These are phyloP conservation scores for Anas platyrhynchos DNA, from an alignment of 2,113 vertebrate species.

Conservation along the genomic window DNA sequence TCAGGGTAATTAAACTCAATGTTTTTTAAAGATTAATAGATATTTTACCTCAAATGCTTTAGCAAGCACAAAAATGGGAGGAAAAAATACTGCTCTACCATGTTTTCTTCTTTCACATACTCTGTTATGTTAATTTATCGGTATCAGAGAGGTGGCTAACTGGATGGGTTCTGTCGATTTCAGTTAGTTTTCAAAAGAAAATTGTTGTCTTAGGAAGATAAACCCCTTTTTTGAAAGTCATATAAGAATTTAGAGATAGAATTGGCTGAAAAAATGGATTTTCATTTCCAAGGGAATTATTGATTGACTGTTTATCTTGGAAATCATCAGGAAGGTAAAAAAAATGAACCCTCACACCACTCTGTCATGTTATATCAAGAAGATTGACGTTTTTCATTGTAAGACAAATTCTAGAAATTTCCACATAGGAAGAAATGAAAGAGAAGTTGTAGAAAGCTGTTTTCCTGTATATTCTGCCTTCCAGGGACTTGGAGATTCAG, in stretches of 20 bases:
- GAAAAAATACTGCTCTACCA: not conserved
- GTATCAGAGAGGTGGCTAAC: not conserved
- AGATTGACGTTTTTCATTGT: not conserved
- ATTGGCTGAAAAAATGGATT: not conserved
- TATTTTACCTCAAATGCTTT: conserved; percentile 78
- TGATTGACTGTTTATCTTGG: not conserved
- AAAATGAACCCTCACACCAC: not conserved
- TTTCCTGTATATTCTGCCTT: not conserved
- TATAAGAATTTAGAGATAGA: not conserved
- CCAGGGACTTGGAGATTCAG: not conserved
- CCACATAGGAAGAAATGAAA: not conserved
- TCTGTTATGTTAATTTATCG: conserved; percentile 45
- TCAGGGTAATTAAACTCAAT: conserved; percentile 81
- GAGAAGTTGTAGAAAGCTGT: not conserved
- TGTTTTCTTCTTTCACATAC: conserved; percentile 58
- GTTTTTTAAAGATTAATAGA: conserved; percentile 82
- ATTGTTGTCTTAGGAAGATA: not conserved
- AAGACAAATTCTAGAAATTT: not conserved
- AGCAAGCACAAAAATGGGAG: conserved; percentile 71
- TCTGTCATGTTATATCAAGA: not conserved
- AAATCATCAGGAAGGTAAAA: not conserved
- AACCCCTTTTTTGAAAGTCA: not conserved
- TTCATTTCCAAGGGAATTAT: not conserved
- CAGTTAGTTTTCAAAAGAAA: not conserved
- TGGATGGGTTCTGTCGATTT: not conserved